phyloP scores from a whole-genome alignment of 2,113 vertebrate species.

The human (Homo sapiens) region DNA sequence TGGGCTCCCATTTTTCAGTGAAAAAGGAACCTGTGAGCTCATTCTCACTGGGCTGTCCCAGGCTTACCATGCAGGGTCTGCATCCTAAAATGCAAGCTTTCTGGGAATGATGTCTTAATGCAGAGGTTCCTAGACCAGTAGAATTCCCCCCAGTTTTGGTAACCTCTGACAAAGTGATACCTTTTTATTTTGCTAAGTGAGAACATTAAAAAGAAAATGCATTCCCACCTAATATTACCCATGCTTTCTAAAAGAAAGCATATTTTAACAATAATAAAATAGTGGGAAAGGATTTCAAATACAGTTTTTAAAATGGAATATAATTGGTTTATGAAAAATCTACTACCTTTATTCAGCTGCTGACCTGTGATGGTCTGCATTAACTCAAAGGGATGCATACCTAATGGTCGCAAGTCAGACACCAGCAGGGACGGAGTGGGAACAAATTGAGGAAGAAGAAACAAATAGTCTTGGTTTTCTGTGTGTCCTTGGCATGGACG shows the following conservation, averaged over 20 bases:
- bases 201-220: constrained; percentile 51
- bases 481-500: too few relatives aligned
- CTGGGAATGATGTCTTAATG: neutral
- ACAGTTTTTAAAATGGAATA: neutral
- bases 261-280: neutral
- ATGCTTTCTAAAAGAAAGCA: constrained; percentile 20
- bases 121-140: neutral
- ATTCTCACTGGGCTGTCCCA: neutral
- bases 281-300: neutral
- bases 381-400: neutral
- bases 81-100: neutral
- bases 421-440: neutral
- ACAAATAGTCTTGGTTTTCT: too few relatives aligned
- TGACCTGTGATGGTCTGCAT: neutral
- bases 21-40: neutral
- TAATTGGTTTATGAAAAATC: neutral
- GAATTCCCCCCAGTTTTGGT: neutral
- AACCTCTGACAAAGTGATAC: neutral
- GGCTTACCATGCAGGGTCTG: neutral
- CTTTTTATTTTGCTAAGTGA: constrained; percentile 45
- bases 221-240: neutral
- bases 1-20: neutral
- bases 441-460: neutral
- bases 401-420: neutral
- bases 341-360: neutral